Evolutionary conservation across 2,888 invertebrate genomes (phyloP).

Genomic region (Neelides folsomi): DNA sequence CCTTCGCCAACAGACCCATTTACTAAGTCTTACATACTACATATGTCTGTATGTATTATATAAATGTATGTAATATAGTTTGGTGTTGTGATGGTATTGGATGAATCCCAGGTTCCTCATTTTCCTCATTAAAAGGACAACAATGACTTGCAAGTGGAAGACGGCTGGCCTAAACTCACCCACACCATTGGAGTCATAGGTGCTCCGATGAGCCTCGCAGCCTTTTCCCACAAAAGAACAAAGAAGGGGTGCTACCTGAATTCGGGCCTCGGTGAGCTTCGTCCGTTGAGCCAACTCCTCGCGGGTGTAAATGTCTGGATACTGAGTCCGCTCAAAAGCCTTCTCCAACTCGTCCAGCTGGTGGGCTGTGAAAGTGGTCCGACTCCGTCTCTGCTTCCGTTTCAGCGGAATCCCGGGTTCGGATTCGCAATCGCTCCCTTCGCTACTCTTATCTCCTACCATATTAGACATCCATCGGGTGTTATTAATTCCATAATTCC

Average conservation of each 20-base stretch:
- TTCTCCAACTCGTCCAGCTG: conserved; percentile 81
- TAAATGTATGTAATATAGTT: no score
- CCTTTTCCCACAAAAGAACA: not conserved
- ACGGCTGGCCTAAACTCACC: not conserved
- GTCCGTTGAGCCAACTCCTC: conserved; percentile 84
- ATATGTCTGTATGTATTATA: no score
- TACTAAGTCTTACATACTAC: no score
- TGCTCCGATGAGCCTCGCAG: not conserved
- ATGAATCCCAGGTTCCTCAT: not conserved
- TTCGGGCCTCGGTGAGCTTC: conserved; percentile 81
- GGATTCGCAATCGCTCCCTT: conserved; percentile 66
- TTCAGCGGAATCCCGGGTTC: conserved; percentile 82
- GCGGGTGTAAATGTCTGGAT: conserved; percentile 86
- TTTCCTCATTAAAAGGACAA: conserved; percentile 12
- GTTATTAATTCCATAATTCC: not conserved
- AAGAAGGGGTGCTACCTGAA: conserved; percentile 52
- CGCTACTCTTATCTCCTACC: conserved; percentile 40
- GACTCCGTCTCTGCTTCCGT: conserved; percentile 75
- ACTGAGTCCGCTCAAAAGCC: conserved; percentile 84
- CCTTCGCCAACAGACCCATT: no score
- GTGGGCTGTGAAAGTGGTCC: conserved; percentile 88
- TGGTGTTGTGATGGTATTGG: no score
- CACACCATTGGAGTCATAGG: not conserved
- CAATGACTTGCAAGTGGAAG: conserved; percentile 10
- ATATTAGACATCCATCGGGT: not conserved